These are phyloP conservation scores for Nycticebus coucang DNA, from an alignment of 2,113 vertebrate species.

Conservation along the genomic window DNA sequence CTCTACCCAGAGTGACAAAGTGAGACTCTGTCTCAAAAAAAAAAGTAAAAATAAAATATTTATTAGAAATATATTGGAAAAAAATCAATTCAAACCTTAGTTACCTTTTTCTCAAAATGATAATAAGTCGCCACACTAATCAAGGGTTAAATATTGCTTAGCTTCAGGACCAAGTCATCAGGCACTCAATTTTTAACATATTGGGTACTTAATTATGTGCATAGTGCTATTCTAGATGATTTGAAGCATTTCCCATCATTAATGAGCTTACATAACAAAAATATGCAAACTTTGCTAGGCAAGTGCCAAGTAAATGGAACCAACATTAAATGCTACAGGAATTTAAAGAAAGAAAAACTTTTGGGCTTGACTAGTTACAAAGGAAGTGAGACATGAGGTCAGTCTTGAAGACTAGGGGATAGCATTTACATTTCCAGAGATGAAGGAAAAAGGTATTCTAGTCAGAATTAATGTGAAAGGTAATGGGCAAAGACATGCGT, in stretches of 20 bases:
- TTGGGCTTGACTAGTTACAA: neutral
- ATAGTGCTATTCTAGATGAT: neutral
- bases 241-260: neutral
- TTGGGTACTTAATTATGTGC: neutral
- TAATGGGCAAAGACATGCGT: neutral
- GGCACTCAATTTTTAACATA: slow-evolving; percentile 37
- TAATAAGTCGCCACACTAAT: neutral
- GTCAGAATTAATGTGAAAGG: neutral
- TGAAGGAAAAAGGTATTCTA: neutral
- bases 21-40: too few species aligned
- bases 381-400: neutral
- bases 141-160: neutral
- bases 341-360: neutral
- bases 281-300: neutral
- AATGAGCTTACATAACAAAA: neutral
- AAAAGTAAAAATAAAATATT: neutral
- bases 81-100: neutral
- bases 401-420: neutral
- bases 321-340: neutral
- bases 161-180: neutral
- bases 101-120: slow-evolving; percentile 45
- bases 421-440: neutral
- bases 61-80: slow-evolving; percentile 44
- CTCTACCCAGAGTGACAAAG: too few species aligned
- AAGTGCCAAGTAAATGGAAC: neutral